phyloP scores from a whole-genome alignment of 2,113 vertebrate genomes.

The Polypterus senegalus region DNA sequence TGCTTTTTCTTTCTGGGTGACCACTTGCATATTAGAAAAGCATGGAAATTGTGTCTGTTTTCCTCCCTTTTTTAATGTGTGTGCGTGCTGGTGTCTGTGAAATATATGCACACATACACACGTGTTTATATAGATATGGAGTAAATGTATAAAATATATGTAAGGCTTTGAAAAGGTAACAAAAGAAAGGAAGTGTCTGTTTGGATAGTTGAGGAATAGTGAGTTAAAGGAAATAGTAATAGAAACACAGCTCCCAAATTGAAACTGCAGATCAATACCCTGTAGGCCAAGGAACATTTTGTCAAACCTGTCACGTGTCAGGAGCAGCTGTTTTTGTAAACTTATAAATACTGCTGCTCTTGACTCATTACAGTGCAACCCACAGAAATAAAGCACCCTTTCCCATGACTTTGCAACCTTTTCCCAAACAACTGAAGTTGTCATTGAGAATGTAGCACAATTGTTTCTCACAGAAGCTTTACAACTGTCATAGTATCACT shows the following conservation, averaged over 20 bases:
- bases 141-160: no score
- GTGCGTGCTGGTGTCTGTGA: conserved; percentile 11
- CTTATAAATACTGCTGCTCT: conserved; percentile 49
- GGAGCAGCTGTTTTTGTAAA: conserved; percentile 33
- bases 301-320: conserved; percentile 29
- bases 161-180: no score
- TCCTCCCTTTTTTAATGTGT: neutral
- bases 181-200: neutral
- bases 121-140: no score
- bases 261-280: conserved; percentile 13
- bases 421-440: conserved; percentile 61
- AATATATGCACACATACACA: no score
- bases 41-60: no score
- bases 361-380: conserved; percentile 47
- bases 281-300: conserved; percentile 21
- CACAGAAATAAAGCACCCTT: conserved; percentile 50
- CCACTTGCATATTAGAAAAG: no score
- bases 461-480: conserved; percentile 62
- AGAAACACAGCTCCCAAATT: conserved; percentile 4
- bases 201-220: conserved; percentile 7
- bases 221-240: neutral
- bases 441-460: conserved; percentile 50
- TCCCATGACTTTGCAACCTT: conserved; percentile 81
- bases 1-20: no score
- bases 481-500: conserved; percentile 40